phyloP scores from a whole-genome alignment of 2,113 vertebrate genomes.

The Brienomyrus longianalis region DNA sequence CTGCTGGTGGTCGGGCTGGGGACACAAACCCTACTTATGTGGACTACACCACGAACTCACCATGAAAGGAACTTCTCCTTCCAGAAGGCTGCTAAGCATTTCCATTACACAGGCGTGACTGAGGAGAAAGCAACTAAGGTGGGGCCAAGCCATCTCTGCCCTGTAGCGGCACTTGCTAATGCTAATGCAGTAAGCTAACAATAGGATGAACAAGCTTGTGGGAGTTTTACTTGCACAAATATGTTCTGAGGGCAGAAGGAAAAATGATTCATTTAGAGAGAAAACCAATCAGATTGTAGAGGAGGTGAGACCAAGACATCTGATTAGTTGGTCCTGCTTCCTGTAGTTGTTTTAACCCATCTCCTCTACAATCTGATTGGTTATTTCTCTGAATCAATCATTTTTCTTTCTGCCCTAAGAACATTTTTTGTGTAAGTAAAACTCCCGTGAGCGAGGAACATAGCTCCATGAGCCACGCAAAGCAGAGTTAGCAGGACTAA shows the following conservation, averaged over 20 bases:
- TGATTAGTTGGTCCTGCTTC: too few relatives aligned
- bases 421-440: too few relatives aligned
- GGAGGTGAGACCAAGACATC: too few relatives aligned
- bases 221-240: too few relatives aligned
- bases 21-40: background rate
- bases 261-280: too few relatives aligned
- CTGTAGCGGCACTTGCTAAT: background rate
- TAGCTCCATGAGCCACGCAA: background rate
- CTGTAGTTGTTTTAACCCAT: too few relatives aligned
- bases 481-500: background rate
- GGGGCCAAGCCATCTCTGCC: background rate
- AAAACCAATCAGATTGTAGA: too few relatives aligned
- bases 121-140: background rate
- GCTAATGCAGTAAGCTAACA: background rate
- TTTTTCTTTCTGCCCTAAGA: too few relatives aligned
- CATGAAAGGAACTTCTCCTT: background rate
- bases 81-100: background rate
- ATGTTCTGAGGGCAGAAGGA: too few relatives aligned
- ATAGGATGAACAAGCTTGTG: background rate
- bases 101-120: background rate
- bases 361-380: too few relatives aligned
- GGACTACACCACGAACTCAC: background rate
- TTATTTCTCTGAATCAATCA: too few relatives aligned
- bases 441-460: background rate
- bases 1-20: conserved; percentile 83